phyloP scores from a whole-genome alignment of 2,888 invertebrate genomes.

The Holacanthella duospinosa region DNA sequence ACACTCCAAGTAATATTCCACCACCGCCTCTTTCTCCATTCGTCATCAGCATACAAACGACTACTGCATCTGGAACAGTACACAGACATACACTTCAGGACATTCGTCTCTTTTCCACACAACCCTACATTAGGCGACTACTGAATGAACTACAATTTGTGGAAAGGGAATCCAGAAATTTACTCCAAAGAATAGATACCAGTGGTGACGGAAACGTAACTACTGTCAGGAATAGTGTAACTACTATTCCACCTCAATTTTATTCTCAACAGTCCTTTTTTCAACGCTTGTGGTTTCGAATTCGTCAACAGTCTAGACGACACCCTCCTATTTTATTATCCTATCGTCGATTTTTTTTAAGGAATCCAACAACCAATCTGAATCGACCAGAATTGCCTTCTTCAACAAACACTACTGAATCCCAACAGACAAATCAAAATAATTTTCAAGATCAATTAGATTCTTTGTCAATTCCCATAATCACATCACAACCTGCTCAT shows the following conservation, averaged over 20 bases:
- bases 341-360: neutral
- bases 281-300: neutral
- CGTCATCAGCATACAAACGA: conserved; percentile 28
- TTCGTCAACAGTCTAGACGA: neutral
- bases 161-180: neutral
- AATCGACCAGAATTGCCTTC: too few species aligned
- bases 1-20: conserved; percentile 29
- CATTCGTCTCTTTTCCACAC: conserved; percentile 21
- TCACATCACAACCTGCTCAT: too few species aligned
- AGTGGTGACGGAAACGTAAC: too few species aligned
- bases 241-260: too few species aligned
- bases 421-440: too few species aligned
- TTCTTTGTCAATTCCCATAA: too few species aligned
- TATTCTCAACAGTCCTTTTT: neutral
- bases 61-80: conserved; percentile 8
- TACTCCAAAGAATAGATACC: neutral
- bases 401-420: too few species aligned
- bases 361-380: too few species aligned
- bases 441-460: too few species aligned
- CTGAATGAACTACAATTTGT: neutral
- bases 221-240: too few species aligned
- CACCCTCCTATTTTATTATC: neutral
- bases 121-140: neutral
- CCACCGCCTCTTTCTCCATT: conserved; percentile 31
- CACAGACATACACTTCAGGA: conserved; percentile 27